Conservation (phyloP, 2,888 invertebrate species). For the Aleiodes leptofemur region DNA sequence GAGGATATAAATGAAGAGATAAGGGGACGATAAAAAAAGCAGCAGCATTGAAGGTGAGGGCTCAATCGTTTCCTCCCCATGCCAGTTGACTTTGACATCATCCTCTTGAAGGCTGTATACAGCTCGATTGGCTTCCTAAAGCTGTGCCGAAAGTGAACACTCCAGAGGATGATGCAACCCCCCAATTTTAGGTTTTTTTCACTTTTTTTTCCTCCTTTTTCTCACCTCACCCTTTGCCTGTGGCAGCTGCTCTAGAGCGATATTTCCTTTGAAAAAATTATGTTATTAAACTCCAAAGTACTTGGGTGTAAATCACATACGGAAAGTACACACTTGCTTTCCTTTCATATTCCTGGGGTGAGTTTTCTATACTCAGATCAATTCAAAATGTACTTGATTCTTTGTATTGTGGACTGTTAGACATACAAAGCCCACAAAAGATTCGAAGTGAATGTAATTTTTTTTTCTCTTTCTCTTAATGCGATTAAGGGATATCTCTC, state of each 20-base stretch:
- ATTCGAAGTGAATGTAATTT: too few relatives aligned
- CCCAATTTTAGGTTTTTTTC: slow-evolving; percentile 29
- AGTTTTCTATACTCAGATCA: too few relatives aligned
- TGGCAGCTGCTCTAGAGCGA: slow-evolving; percentile 24
- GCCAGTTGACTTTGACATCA: slow-evolving; percentile 31
- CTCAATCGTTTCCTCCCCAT: slow-evolving; percentile 13
- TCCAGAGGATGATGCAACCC: slow-evolving; percentile 12
- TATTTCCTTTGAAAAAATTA: slow-evolving; percentile 56
- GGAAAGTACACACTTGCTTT: too few relatives aligned
- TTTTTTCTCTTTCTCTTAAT: too few relatives aligned
- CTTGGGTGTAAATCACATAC: slow-evolving; percentile 6
- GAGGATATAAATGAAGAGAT: slow-evolving; percentile 29
- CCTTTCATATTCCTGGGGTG: too few relatives aligned
- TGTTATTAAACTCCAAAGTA: slow-evolving; percentile 54
- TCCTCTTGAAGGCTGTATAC: slow-evolving; percentile 42
- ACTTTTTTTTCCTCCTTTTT: slow-evolving; percentile 21
- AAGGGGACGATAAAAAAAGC: slow-evolving; percentile 11
- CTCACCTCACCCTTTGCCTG: slow-evolving; percentile 27
- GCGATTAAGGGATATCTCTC: too few relatives aligned
- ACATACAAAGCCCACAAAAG: too few relatives aligned
- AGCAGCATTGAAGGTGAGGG: not conserved
- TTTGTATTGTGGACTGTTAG: too few relatives aligned
- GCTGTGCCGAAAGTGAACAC: slow-evolving; percentile 47
- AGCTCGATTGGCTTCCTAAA: slow-evolving; percentile 62
- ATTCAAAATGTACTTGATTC: too few relatives aligned